Evolutionary conservation across 2,113 vertebrate genomes (phyloP), one percentile per base, ranked within the genome.

Genomic region (Notarius quadriscutis): DNA sequence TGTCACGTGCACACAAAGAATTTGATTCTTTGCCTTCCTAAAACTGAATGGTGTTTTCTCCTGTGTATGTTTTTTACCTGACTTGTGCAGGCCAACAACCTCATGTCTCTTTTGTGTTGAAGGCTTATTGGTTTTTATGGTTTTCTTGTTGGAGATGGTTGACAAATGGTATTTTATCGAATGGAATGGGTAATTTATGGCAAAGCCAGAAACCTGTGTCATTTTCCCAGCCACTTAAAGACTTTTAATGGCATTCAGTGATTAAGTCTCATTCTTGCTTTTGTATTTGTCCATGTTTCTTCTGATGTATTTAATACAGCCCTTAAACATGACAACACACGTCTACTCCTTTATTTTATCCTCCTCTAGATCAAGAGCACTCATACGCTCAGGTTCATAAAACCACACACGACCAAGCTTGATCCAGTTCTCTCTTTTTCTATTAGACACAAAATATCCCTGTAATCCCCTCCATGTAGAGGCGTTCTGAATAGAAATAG

Each of bases 401-500:
- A 69, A 58, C 77, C 50, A 22, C 58, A 18, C 67, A 60, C 25
- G 7, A 48, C 81, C 58, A 77, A 20, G n/a, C 11, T 34, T 57
- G 34, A 41, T 34, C 41, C 8, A 20, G 53, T 12, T 86, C 22
- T 78, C 67, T 85, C 51, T 77, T 50, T 51, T 69, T 48, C 10
- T 5, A 65, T 72, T 25, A 81, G 27, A 48, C 74, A 81, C 51
- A 50, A 74, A 57, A 34, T 63, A 25, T 41, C 77, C 55, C 57
- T 20, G 30, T 86, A 60, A 71, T 79, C 27, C 63, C 63, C 75
- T 78, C 25, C 7, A 58, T 55, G 15, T 2, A 25, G 65, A n/a
- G 17, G 30, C 75, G 20, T 75, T 88, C 81, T 50, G 60, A 11
- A n/a, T 83, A 27, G 4, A 72, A 72, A 63, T 60, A 84, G 48